Base-by-base conservation (phyloP, 1,140 invertebrate species). In the Cecropterus lyciades region DNA sequence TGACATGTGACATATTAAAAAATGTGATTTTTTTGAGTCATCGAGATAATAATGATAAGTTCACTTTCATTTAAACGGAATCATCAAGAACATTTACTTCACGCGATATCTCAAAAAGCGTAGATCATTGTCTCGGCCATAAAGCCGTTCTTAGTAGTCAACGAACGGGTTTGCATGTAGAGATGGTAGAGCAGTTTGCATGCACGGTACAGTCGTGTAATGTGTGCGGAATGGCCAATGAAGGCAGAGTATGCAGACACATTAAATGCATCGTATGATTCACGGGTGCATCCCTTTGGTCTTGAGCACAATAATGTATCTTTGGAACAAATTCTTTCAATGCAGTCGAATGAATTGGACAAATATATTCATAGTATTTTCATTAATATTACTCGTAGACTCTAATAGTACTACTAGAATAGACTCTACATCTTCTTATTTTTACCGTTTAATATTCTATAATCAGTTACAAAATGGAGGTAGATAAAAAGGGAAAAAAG, bases 121-220 rank as follows among this genome's bases (percentile, higher is more conserved):
- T 84, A 84, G 82, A 87, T 87, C 85, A 84, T 72, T 83, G 80
- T 84, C 79, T 66, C 67, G 55, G 55, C 62, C 71, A 68, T 80
- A 79, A 79, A 78, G 52, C 70, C 70, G 77, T 81, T 83, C 82
- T 79, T 80, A 73, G 85, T 88, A 87, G 82, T 77, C 40, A 51
- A 40, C 40, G 70, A 84, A 84, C 84, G 49, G 62, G 84, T 89
- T 85, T 72, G 72, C 69, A 77, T 80, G 78, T 63, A 72, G 65
- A 69, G 60, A 62, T 51, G 24, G 20, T 42, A 55, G 14, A 55
- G 43, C 62, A 55, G 66, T 65, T 69, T 51, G 42, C 48, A 64
- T 69, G 64, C 59, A 51, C 49, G 37, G 46, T 42, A 63, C 46
- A 63, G 46, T 48, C 63, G 55, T 65, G 70, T 69, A 72, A 77